A percentile compares a stretch with the other conserved stretches of the same genome.
Conservation (phyloP, 2,797 vertebrate species). For the Halcyon smyrnensis region DNA sequence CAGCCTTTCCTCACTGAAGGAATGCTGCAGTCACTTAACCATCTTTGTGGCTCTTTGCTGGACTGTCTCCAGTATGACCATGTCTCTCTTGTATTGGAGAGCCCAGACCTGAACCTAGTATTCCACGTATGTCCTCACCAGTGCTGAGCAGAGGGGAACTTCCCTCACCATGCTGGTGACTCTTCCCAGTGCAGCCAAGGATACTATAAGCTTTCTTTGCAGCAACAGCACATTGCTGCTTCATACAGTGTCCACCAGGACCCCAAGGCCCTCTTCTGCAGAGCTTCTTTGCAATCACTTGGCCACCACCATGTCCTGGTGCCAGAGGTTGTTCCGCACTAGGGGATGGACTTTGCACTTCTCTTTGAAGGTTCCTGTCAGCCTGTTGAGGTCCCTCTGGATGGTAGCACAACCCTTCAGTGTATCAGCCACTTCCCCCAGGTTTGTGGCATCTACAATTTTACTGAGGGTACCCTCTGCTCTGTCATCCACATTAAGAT, state of each 20-base stretch:
- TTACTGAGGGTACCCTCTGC: not conserved
- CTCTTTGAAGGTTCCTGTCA: not conserved
- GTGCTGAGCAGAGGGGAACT: not conserved
- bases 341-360: not conserved
- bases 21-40: too few relatives aligned
- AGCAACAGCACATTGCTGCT: too few relatives aligned
- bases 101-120: too few relatives aligned
- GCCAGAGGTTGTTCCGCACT: not conserved
- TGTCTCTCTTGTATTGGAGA: too few relatives aligned
- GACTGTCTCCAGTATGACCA: too few relatives aligned
- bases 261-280: not conserved
- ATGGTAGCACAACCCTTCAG: too few relatives aligned
- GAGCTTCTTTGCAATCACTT: not conserved
- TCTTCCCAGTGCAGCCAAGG: not conserved
- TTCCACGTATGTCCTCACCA: not conserved
- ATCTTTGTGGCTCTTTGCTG: too few relatives aligned
- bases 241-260: not conserved
- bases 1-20: too few relatives aligned
- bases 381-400: too few relatives aligned
- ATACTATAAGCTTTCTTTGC: not conserved
- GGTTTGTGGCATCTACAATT: not conserved
- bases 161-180: not conserved
- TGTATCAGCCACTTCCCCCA: not conserved
- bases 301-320: not conserved
- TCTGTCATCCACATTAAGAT: not conserved